phyloP scores from a whole-genome alignment of 2,113 vertebrate species.

The Nothocercus julius region DNA sequence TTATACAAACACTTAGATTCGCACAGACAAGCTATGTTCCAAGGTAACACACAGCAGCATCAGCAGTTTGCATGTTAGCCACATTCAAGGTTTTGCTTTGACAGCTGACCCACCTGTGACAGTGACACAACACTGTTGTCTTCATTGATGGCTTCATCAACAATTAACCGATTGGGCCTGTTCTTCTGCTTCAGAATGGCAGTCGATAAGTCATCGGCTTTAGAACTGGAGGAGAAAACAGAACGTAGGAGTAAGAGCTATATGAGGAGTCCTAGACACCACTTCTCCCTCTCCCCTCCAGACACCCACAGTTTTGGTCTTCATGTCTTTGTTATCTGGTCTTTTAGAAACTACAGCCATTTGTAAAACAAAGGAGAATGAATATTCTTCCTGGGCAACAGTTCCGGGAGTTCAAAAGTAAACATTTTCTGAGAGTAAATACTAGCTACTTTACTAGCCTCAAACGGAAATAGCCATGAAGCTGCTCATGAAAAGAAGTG shows the following conservation, averaged over 20 bases:
- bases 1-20: background rate
- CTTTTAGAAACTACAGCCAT: background rate
- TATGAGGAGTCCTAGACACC: background rate
- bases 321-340: background rate
- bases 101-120: slow-evolving; percentile 86
- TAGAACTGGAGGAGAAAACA: slow-evolving; percentile 80
- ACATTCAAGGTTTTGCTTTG: background rate
- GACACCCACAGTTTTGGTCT: background rate
- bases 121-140: slow-evolving; percentile 99
- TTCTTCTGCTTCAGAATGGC: slow-evolving; percentile 98
- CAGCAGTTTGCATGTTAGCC: background rate
- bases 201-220: slow-evolving; percentile 96
- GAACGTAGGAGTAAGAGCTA: background rate
- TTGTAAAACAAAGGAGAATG: background rate
- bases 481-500: background rate
- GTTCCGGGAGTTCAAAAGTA: background rate
- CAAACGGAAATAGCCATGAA: background rate
- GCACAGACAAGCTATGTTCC: background rate
- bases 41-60: background rate
- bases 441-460: background rate
- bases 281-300: background rate
- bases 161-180: slow-evolving; percentile 97
- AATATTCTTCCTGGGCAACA: background rate
- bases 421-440: background rate
- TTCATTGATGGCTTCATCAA: slow-evolving; percentile 99